These are phyloP conservation scores for Tragelaphus eurycerus DNA, from an alignment of 2,797 vertebrate genomes.

Conservation along the genomic window DNA sequence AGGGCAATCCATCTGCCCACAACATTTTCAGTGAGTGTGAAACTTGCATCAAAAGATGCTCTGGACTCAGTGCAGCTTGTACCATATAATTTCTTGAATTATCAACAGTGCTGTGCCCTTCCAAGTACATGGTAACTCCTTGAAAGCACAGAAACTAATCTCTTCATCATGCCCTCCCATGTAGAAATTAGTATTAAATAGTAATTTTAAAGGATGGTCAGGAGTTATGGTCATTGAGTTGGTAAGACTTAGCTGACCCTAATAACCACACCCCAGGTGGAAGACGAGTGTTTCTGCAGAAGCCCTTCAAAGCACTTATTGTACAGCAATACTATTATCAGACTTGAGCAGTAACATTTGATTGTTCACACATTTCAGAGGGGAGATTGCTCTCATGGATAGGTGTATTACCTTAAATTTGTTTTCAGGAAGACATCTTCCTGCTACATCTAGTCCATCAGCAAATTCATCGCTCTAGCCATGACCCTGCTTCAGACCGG, in stretches of 20 bases:
- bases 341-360: neutral
- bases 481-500: neutral
- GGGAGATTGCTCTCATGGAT: neutral
- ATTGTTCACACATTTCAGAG: neutral
- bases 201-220: neutral
- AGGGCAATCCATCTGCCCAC: neutral
- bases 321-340: neutral
- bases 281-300: neutral
- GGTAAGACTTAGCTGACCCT: neutral
- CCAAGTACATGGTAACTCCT: neutral
- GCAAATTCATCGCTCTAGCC: neutral
- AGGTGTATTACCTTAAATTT: neutral
- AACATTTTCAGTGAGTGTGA: neutral
- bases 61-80: neutral
- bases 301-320: neutral
- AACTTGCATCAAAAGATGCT: neutral
- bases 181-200: slow-evolving; percentile 31
- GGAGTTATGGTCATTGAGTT: neutral
- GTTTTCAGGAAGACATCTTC: neutral
- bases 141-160: slow-evolving; percentile 16
- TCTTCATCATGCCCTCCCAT: neutral
- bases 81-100: slow-evolving; percentile 19
- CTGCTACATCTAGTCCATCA: neutral
- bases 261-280: neutral
- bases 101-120: neutral